Evolutionary conservation across 2,888 invertebrate genomes (phyloP), one percentile per base, ranked within the genome.

Genomic region (Gastracanthus pulcherrimus): DNA sequence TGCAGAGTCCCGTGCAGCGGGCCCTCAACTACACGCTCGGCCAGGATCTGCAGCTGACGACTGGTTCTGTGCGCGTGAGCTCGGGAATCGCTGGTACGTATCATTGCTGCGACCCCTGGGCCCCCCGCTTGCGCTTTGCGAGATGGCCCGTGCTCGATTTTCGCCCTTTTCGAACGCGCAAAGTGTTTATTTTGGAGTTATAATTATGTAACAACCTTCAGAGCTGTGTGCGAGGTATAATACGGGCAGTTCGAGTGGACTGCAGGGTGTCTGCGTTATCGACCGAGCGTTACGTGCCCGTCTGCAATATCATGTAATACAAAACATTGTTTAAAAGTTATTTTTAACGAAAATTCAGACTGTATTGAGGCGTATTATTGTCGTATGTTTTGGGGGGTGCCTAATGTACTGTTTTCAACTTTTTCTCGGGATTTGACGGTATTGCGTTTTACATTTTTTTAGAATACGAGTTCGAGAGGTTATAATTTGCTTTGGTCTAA

Each of bases 21-120:
- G 91, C 92, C 51, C 93, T 94, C 71, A 93, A 92, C 85, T 93
- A 94, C 85, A 92, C 94, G 76, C 88, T 95, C 84, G 92, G 92
- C 87, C 93, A 94, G 88, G 92, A 93, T 84, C 91, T 95, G 85
- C 91, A 95, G 85, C 94, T 95, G 11, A 34, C n/a, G 82, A 93
- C 93, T 84, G 94, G 94, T 87, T 93, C 94, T 85, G 89, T 95
- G 80, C 93, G 93, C 83, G 93, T 94, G 81, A 93, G 92, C 85
- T 93, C 94, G 80, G 94, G 94, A 85, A 92, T 94, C 81, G 93
- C 93, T 89, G 94, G 95, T 95, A 80, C 48, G 80, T 31, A 16
- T 36, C 38, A 5, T 23, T 41, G 26, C 41, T 7, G 41, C 34
- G 34, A n/a, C 0, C 31, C 60, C 31, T 7, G 5, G 13, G 6